phyloP scores from a whole-genome alignment of 2,888 invertebrate species.

The Eupsilia transversa region DNA sequence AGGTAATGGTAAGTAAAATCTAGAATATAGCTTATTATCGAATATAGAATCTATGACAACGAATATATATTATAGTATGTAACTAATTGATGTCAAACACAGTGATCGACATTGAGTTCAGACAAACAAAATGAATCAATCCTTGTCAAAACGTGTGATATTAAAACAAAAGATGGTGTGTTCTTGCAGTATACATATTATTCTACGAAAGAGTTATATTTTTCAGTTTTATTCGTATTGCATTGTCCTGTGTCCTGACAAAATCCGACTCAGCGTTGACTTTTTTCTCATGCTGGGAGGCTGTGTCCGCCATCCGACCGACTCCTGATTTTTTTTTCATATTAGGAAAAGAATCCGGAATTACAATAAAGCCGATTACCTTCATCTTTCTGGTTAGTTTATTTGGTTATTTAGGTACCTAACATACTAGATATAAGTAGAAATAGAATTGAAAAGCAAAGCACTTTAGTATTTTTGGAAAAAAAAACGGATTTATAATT shows the following conservation, averaged over 20 bases:
- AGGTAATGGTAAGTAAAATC: too few species aligned
- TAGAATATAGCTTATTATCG: too few species aligned
- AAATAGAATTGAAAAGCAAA: too few species aligned
- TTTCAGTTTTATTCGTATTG: constrained; percentile 16
- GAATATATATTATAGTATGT: too few species aligned
- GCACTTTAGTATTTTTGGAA: too few species aligned
- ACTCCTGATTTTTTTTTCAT: not conserved
- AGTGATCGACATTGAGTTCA: not conserved
- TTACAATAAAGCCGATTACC: not conserved
- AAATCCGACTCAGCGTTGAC: constrained; percentile 20
- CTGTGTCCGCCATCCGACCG: not conserved
- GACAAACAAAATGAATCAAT: constrained; percentile 18
- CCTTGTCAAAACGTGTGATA: constrained; percentile 26
- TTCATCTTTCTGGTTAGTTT: not conserved
- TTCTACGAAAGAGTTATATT: constrained; percentile 15
- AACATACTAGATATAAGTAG: too few species aligned
- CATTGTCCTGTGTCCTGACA: constrained; percentile 4
- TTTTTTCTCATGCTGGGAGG: constrained; percentile 30
- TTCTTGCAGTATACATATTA: too few species aligned
- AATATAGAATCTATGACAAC: too few species aligned
- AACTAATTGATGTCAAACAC: constrained; percentile 14
- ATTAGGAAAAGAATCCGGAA: not conserved
- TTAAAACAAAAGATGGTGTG: constrained; percentile 9
- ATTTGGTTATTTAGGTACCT: too few species aligned
- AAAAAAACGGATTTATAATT: too few species aligned